A percentile compares a stretch with the other conserved stretches of the same genome.
Evolutionary conservation across 2,888 invertebrate species (phyloP).

Genomic region (Aleiodes leptofemur): DNA sequence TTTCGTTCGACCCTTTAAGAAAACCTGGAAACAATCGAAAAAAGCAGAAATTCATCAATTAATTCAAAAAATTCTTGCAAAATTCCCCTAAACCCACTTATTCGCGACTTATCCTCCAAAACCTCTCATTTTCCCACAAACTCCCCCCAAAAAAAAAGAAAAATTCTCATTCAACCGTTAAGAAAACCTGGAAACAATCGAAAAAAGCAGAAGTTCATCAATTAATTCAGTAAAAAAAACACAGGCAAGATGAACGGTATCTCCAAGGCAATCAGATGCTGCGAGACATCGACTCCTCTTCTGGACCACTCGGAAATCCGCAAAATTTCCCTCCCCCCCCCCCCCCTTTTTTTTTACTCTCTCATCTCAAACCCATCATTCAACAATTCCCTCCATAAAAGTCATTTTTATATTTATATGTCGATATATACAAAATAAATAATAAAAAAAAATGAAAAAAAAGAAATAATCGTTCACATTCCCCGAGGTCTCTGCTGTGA

Average conservation of each 20-base stretch:
- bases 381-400: slow-evolving; percentile 34
- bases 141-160: not conserved
- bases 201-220: no score
- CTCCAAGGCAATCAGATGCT: slow-evolving; percentile 12
- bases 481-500: slow-evolving; percentile 39
- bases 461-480: slow-evolving; percentile 17
- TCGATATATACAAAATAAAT: slow-evolving; percentile 29
- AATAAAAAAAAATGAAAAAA: not conserved
- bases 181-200: no score
- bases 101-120: no score
- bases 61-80: not conserved
- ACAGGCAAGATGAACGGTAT: slow-evolving; percentile 11
- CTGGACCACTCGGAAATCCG: slow-evolving; percentile 29
- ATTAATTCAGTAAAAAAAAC: not conserved
- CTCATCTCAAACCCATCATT: not conserved
- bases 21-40: not conserved
- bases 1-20: no score
- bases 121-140: not conserved
- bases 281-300: slow-evolving; percentile 3
- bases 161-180: no score
- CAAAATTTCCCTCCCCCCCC: slow-evolving; percentile 6
- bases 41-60: not conserved
- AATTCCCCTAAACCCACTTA: no score
- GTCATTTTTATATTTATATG: slow-evolving; percentile 19
- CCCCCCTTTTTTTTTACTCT: not conserved